Evolutionary conservation across 2,113 vertebrate genomes (phyloP).

Genomic region (Riparia riparia): DNA sequence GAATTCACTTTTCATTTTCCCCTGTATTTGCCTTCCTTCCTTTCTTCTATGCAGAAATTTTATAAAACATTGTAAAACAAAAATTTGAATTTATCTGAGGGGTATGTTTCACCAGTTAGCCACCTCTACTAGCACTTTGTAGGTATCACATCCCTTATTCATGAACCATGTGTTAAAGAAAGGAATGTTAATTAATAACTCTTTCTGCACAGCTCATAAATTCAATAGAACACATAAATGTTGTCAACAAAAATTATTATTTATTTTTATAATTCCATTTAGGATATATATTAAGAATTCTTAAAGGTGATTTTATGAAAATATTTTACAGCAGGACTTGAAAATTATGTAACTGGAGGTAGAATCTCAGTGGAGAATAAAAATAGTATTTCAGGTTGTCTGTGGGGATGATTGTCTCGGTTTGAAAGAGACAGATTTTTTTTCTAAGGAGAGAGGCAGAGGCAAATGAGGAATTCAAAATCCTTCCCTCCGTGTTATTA

Average conservation of each 20-base stretch:
- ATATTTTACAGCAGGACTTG: slow-evolving; percentile 3
- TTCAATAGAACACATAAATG: slow-evolving; percentile 50
- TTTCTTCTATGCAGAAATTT: neutral
- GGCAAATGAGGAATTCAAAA: too few relatives aligned
- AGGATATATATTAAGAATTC: slow-evolving; percentile 46
- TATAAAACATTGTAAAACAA: neutral
- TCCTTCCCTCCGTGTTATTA: too few relatives aligned
- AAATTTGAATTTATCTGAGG: neutral
- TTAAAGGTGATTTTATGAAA: slow-evolving; percentile 49
- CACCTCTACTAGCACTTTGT: neutral
- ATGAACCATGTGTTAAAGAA: slow-evolving; percentile 34
- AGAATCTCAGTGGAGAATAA: slow-evolving; percentile 33
- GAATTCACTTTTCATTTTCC: neutral
- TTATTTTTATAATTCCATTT: slow-evolving; percentile 55
- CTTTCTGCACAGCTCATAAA: slow-evolving; percentile 42
- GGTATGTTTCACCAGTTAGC: neutral
- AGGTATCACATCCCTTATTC: slow-evolving; percentile 40
- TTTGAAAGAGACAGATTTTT: too few relatives aligned
- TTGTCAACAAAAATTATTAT: slow-evolving; percentile 51
- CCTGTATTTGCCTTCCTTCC: neutral
- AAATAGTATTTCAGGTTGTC: slow-evolving; percentile 52
- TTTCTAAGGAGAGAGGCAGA: too few relatives aligned
- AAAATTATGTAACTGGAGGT: slow-evolving; percentile 11
- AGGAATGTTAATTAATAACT: slow-evolving; percentile 52
- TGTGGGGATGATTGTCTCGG: slow-evolving; percentile 10